These are phyloP conservation scores for Phaetusa simplex DNA, from an alignment of 2,113 vertebrate genomes.

Conservation along the genomic window DNA sequence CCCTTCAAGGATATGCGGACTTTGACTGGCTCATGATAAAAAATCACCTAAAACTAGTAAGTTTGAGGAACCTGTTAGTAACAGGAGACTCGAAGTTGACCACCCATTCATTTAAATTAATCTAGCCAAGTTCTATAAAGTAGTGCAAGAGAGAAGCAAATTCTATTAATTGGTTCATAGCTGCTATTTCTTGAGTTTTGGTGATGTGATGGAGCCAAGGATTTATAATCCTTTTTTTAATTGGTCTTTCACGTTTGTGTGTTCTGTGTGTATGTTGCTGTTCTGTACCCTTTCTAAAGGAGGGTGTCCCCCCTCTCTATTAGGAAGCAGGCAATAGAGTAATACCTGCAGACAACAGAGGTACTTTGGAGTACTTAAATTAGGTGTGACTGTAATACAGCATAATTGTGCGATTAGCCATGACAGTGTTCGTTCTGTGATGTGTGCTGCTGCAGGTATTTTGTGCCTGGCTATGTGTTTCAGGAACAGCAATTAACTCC, in stretches of 20 bases:
- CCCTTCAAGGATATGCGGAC: neutral
- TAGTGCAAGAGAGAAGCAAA: neutral
- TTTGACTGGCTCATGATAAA: neutral
- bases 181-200: neutral
- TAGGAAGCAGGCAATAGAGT: neutral
- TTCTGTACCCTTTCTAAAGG: neutral
- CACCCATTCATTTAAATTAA: neutral
- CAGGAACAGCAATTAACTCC: slow-evolving; percentile 41
- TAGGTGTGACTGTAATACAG: slow-evolving; percentile 4
- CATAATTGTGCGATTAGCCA: neutral
- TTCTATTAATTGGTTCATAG: neutral
- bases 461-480: slow-evolving; percentile 38
- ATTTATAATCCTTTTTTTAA: neutral
- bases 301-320: neutral
- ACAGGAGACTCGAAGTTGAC: neutral
- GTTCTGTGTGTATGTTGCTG: neutral
- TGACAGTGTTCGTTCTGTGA: neutral
- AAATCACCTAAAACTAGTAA: neutral
- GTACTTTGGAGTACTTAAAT: neutral
- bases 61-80: neutral
- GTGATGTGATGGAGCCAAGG: neutral
- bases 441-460: slow-evolving; percentile 55
- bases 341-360: neutral
- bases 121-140: neutral
- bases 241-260: neutral